Evolutionary conservation across 2,888 invertebrate genomes (phyloP).

Genomic region (Fragum sueziense): DNA sequence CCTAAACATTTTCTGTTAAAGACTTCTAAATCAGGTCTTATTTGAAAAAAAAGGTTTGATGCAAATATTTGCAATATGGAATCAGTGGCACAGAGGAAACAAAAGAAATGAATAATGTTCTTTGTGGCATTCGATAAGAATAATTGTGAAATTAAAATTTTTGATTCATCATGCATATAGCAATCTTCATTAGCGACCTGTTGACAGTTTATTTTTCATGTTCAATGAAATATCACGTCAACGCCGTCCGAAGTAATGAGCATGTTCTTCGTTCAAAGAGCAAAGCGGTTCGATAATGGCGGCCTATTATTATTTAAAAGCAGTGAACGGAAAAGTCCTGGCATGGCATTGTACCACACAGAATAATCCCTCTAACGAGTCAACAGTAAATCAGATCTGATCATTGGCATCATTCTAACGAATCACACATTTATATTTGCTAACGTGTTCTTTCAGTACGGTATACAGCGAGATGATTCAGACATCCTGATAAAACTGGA

Average conservation of each 20-base stretch:
- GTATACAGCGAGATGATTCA: no score
- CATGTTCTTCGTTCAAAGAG: constrained; percentile 6
- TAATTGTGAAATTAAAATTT: background rate
- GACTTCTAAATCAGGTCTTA: no score
- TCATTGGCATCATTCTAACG: background rate
- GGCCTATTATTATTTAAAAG: constrained; percentile 8
- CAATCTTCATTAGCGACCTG: background rate
- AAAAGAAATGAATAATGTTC: no score
- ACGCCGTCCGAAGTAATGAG: background rate
- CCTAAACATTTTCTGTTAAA: no score
- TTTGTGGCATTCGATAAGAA: no score
- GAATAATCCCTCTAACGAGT: background rate
- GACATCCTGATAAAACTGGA: no score
- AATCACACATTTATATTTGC: background rate
- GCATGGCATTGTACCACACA: background rate
- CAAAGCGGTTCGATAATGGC: constrained; percentile 15
- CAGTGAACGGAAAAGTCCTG: constrained; percentile 6
- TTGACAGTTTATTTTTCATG: background rate
- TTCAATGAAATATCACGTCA: constrained; percentile 11
- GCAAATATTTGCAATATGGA: no score
- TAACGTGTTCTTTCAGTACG: background rate
- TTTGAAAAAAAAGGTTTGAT: no score
- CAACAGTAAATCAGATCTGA: background rate
- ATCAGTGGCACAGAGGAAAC: no score
- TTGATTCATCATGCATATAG: background rate